Evolutionary conservation across 2,113 vertebrate species (phyloP), one percentile per base, ranked within the genome.

Genomic region (Capreolus pygargus): DNA sequence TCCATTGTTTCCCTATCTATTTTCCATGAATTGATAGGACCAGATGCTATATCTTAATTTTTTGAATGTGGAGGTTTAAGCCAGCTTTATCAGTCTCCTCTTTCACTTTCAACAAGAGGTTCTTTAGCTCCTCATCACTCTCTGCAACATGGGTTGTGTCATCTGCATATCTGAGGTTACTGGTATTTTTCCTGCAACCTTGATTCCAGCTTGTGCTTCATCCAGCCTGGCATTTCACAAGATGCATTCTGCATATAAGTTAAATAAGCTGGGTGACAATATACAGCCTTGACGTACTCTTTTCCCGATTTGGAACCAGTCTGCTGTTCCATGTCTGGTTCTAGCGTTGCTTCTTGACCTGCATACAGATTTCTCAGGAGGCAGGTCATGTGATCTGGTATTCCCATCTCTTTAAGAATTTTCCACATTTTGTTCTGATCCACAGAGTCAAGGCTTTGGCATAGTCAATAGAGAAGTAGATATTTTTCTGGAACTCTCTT

Each of bases 241-340:
- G 67, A 70, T 70, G 10, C 5, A 70, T 39, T 70, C n/a, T 70
- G 5, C n/a, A 39, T 70, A 12, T 23, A 39, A 36, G 21, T 70
- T 70, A 70, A 36, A 70, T 70, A 70, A 70, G 67, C n/a, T 21
- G 19, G n/a, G n/a, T 70, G n/a, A 39, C 0, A 2, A 39, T 39
- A 70, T 39, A 36, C 19, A 70, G 67, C 5, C 67, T 70, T 70
- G n/a, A 70, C 1, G 2, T 70, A 39, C 2, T 39, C n/a, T 2
- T 70, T 70, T 70, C 67, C 19, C 0, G 0, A 39, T 70, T 70
- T 70, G 1, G 67, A 70, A 23, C 5, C n/a, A 70, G 19, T 36
- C 1, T 70, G 64, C 19, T 36, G 4, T 70, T 70, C 64, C 64
- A 23, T 23, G 10, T 39, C n/a, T 70, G n/a, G 9, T 70, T 70